phyloP scores from a whole-genome alignment of 1,140 invertebrate species.

The Drosophila mauritiana region DNA sequence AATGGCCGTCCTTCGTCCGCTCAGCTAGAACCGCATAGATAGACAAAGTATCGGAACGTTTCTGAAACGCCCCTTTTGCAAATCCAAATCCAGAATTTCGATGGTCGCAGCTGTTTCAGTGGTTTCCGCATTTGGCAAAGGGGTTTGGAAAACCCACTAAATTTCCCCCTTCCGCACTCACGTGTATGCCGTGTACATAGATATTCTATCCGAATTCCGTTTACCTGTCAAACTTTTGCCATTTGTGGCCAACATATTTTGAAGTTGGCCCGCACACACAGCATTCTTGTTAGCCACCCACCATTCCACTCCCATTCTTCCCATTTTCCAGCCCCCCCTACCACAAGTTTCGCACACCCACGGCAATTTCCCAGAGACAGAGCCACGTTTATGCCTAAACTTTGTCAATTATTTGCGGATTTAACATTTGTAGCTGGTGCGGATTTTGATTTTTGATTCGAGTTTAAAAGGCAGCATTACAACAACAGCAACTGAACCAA shows the following conservation, averaged over 20 bases:
- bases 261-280: slow-evolving; percentile 65
- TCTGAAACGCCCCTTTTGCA: not conserved
- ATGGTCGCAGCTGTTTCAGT: slow-evolving; percentile 45
- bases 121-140: slow-evolving; percentile 43
- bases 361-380: slow-evolving; percentile 59
- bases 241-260: slow-evolving; percentile 82
- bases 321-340: not conserved
- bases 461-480: slow-evolving; percentile 66
- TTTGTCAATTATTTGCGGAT: slow-evolving; percentile 82
- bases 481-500: slow-evolving; percentile 31
- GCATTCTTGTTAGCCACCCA: slow-evolving; percentile 27
- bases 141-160: slow-evolving; percentile 18
- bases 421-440: slow-evolving; percentile 81
- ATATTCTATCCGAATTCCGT: slow-evolving; percentile 75
- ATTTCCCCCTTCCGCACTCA: slow-evolving; percentile 5
- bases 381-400: slow-evolving; percentile 80
- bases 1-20: slow-evolving; percentile 48
- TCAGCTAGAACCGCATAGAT: slow-evolving; percentile 43
- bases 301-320: not conserved
- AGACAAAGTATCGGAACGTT: slow-evolving; percentile 44
- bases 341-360: slow-evolving; percentile 25
- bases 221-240: slow-evolving; percentile 81
- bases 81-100: slow-evolving; percentile 11
- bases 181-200: slow-evolving; percentile 44
- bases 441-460: slow-evolving; percentile 80